Percentiles rank a stretch among this genome's conserved stretches.
Evolutionary conservation across 2,888 invertebrate species (phyloP).

Genomic region (Eupithecia inturbata): DNA sequence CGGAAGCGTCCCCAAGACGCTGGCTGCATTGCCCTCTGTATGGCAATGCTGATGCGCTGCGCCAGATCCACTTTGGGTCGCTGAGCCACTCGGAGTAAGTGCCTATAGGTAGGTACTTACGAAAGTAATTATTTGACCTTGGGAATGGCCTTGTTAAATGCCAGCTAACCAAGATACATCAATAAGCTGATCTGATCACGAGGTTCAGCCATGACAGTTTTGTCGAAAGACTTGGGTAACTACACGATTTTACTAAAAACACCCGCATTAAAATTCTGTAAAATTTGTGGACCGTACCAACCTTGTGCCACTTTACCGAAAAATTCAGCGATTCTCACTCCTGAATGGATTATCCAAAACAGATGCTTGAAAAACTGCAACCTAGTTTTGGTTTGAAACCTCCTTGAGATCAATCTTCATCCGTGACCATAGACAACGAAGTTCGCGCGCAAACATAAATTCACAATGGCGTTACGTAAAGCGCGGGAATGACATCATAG

Average conservation of each 20-base stretch:
- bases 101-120: background rate
- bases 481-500: conserved; percentile 44
- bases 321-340: background rate
- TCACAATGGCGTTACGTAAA: conserved; percentile 41
- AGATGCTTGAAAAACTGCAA: background rate
- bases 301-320: background rate
- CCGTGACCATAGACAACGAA: conserved; percentile 28
- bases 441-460: conserved; percentile 37
- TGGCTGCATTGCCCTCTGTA: no score
- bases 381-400: background rate
- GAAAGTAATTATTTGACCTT: background rate
- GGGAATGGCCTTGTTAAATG: background rate
- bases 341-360: background rate
- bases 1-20: no score
- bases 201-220: background rate
- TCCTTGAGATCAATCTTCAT: background rate
- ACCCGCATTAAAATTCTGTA: background rate
- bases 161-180: background rate
- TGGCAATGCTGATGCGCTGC: no score
- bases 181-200: background rate
- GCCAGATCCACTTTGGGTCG: background rate
- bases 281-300: background rate
- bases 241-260: background rate
- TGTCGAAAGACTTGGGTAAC: background rate
- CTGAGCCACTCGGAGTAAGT: background rate